Evolutionary conservation across 2,888 invertebrate genomes (phyloP).

Genomic region (Idaea aversata): DNA sequence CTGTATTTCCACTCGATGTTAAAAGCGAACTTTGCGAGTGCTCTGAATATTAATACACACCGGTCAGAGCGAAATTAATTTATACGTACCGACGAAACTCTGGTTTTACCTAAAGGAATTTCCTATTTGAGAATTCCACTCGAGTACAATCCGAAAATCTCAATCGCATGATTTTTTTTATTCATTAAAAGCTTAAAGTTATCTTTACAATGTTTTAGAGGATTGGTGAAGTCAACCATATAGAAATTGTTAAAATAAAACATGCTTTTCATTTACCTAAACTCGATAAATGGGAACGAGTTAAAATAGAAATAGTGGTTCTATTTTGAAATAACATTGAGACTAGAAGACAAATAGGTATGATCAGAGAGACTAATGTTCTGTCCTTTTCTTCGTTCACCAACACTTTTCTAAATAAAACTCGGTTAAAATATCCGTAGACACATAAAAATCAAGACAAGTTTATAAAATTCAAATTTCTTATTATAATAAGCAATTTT

Average conservation of each 20-base stretch:
- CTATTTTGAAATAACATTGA: neutral
- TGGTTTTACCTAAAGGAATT: constrained; percentile 57
- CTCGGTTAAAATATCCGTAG: neutral
- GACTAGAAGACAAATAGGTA: constrained; percentile 1
- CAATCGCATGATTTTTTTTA: constrained; percentile 34
- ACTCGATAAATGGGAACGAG: neutral
- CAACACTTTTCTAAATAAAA: neutral
- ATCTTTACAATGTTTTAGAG: neutral
- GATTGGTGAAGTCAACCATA: neutral
- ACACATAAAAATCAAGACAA: neutral
- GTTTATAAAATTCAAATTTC: neutral
- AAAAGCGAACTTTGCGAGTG: constrained; percentile 72
- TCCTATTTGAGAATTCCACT: constrained; percentile 66
- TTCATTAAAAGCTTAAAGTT: neutral
- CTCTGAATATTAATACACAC: constrained; percentile 76
- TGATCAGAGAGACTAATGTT: neutral
- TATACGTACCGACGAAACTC: constrained; percentile 67
- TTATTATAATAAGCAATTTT: neutral
- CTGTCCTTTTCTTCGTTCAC: constrained; percentile 1
- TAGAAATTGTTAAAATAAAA: neutral
- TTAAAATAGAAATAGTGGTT: neutral
- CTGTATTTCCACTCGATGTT: constrained; percentile 68
- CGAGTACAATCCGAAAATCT: constrained; percentile 58
- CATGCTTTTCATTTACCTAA: neutral
- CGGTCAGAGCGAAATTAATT: constrained; percentile 74